These are phyloP conservation scores for Sabellastarte sp. DNA, from an alignment of 2,888 invertebrate genomes.

Conservation along the genomic window DNA sequence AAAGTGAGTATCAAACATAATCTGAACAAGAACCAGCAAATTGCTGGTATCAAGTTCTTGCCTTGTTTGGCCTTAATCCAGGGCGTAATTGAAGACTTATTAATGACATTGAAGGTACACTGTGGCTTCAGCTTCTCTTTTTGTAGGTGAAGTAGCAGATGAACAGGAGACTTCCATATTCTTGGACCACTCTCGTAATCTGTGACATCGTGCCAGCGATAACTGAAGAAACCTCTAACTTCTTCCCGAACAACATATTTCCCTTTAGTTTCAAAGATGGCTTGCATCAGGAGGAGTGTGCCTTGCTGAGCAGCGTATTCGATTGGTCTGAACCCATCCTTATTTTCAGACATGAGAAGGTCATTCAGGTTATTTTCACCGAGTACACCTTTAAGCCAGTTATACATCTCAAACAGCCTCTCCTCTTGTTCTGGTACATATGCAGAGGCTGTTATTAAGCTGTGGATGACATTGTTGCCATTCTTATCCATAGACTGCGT, in stretches of 20 bases:
- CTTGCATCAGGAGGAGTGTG: neutral
- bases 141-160: neutral
- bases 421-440: neutral
- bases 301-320: neutral
- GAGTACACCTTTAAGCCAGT: neutral
- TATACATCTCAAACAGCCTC: neutral
- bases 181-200: neutral
- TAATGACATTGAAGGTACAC: neutral
- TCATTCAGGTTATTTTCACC: neutral
- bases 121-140: neutral
- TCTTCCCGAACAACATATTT: neutral
- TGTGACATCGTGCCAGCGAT: neutral
- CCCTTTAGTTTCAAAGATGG: neutral
- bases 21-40: neutral
- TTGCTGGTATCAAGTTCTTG: neutral
- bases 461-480: neutral
- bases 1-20: neutral
- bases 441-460: neutral
- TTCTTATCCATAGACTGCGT: neutral
- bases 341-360: neutral
- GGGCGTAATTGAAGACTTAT: neutral
- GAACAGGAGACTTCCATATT: neutral
- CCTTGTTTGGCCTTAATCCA: neutral
- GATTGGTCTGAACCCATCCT: neutral
- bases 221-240: neutral